Evolutionary conservation across 2,888 invertebrate genomes (phyloP), one percentile per base, ranked within the genome.

Genomic region (Rhimphoctona megacephalus): DNA sequence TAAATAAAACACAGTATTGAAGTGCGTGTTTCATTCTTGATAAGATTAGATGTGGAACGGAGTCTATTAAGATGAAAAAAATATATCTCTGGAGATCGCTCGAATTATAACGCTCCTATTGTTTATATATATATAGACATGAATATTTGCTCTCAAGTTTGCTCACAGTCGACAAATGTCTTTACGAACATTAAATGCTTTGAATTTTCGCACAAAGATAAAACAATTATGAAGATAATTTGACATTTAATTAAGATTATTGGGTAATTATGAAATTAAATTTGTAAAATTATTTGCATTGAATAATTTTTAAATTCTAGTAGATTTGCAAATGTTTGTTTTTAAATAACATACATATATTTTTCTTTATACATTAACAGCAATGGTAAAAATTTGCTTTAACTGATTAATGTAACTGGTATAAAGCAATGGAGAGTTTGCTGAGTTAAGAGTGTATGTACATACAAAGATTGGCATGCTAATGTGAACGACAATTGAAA

Each of bases 401-500:
- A 69, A 64, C 72, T 39, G 57, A 78, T 81, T 81, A 86, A 81
- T 33, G 74, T 67, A 66, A 80, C 70, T 80, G 54, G 81, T 73
- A 57, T 25, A 64, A 66, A 69, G 72, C 81, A 83, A 81, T 83
- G 70, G 77, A 49, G 54, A 43, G 54, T 54, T n/a, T 69, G 30
- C 17, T 17, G 49, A 76, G 69, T 76, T 36, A 61, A 70, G 43
- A 52, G 57, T 83, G 22, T 39, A 46, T 39, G 70, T 74, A 43
- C 67, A 14, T 52, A 69, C 46, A 64, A 64, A 77, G 66, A 77
- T 64, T 73, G 52, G 66, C 66, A 81, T 61, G 77, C 72, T 86
- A 83, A 83, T 86, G 64, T 46, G 57, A 69, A 83, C 49, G 83
- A 81, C 81, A 83, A 86, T 86, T 86, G 83, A 73, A 83, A 86